phyloP scores from a whole-genome alignment of 2,797 vertebrate species.

The Hipposideros larvatus region DNA sequence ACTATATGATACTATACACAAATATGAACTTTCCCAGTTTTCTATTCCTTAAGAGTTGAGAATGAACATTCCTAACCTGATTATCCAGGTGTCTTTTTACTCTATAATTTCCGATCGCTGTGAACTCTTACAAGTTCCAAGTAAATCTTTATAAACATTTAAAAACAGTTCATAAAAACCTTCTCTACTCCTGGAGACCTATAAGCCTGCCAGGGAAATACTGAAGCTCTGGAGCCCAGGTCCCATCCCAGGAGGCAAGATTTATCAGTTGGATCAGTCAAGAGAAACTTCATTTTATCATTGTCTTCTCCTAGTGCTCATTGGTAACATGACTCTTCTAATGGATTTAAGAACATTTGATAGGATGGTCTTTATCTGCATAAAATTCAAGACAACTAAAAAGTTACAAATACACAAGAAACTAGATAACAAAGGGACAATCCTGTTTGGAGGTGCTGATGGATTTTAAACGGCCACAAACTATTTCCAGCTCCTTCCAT shows the following conservation, averaged over 20 bases:
- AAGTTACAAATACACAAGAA: background rate
- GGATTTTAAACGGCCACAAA: background rate
- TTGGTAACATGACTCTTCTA: background rate
- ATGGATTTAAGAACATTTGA: background rate
- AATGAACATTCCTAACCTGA: background rate
- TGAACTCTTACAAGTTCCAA: constrained; percentile 9
- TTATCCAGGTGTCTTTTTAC: background rate
- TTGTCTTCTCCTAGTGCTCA: background rate
- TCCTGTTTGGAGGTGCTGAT: background rate
- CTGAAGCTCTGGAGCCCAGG: background rate
- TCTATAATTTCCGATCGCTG: background rate
- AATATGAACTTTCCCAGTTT: background rate
- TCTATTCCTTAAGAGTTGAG: background rate
- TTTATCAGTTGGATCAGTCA: background rate
- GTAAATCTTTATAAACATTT: background rate
- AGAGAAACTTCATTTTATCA: background rate
- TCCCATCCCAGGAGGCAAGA: background rate
- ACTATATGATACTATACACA: background rate
- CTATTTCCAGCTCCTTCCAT: background rate
- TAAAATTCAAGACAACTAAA: background rate
- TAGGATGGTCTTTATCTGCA: background rate
- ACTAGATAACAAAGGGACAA: background rate
- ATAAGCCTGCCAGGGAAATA: background rate
- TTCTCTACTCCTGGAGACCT: background rate
- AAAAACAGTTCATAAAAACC: background rate